Evolutionary conservation across 2,888 invertebrate genomes (phyloP).

Genomic region (Anticlea derivata): DNA sequence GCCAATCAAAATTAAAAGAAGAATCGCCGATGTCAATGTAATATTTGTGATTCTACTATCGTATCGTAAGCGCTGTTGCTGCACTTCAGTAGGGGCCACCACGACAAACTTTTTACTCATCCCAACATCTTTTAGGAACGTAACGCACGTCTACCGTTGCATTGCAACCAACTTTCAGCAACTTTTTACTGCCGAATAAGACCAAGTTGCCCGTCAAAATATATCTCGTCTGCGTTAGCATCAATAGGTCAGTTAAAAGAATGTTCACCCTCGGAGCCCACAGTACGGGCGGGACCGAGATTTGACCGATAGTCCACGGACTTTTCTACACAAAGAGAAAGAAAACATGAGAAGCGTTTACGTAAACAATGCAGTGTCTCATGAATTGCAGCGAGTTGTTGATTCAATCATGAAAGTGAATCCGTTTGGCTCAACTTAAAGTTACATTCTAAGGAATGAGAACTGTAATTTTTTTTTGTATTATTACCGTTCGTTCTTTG

Average conservation of each 20-base stretch:
- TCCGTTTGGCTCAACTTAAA: constrained; percentile 17
- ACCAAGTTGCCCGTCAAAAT: constrained; percentile 1
- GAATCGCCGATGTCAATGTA: too few relatives aligned
- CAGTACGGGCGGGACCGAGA: constrained; percentile 64
- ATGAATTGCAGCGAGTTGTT: constrained; percentile 25
- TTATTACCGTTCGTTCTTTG: background rate
- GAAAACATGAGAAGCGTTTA: constrained; percentile 44
- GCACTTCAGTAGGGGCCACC: too few relatives aligned
- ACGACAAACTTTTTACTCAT: too few relatives aligned
- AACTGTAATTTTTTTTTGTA: background rate
- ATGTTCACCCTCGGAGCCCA: constrained; percentile 60
- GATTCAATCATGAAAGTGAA: constrained; percentile 40
- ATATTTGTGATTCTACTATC: too few relatives aligned
- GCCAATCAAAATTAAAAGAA: too few relatives aligned
- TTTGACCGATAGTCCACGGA: constrained; percentile 64
- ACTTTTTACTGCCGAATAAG: background rate
- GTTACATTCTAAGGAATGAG: background rate
- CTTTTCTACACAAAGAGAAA: constrained; percentile 51
- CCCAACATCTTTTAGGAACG: too few relatives aligned
- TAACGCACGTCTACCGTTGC: too few relatives aligned
- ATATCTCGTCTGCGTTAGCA: constrained; percentile 25
- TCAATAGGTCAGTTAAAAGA: constrained; percentile 71
- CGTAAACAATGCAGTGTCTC: constrained; percentile 35
- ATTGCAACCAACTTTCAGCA: too few relatives aligned
- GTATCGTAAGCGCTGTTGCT: too few relatives aligned